These are phyloP conservation scores for Periophthalmodon schlosseri DNA, from an alignment of 2,113 vertebrate genomes.

Conservation along the genomic window DNA sequence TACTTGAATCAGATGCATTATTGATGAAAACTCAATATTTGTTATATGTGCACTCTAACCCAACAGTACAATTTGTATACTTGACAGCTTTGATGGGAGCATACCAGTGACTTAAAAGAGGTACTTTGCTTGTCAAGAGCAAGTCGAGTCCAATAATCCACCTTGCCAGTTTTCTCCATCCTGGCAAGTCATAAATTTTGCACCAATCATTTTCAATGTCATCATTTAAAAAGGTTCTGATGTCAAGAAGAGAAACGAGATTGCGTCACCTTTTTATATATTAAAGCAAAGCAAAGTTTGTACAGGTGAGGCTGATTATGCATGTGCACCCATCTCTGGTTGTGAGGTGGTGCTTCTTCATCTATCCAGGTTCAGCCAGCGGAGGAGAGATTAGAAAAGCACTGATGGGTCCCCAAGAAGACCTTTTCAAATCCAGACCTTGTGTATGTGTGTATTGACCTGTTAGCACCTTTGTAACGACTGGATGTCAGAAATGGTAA, in stretches of 20 bases:
- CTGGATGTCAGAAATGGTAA: conserved; percentile 56
- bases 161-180: conserved; percentile 39
- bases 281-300: conserved; percentile 47
- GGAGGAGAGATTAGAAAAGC: conserved; percentile 53
- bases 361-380: conserved; percentile 53
- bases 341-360: conserved; percentile 50
- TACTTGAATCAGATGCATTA: conserved; percentile 72
- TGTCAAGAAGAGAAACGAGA: conserved; percentile 49
- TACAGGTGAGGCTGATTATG: conserved; percentile 62
- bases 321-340: conserved; percentile 54
- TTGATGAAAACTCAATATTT: conserved; percentile 59
- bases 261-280: conserved; percentile 57
- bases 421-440: conserved; percentile 58
- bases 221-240: conserved; percentile 53
- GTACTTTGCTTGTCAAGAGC: conserved; percentile 73
- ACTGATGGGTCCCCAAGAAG: conserved; percentile 66
- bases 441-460: conserved; percentile 49
- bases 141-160: conserved; percentile 54
- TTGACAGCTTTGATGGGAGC: conserved; percentile 65
- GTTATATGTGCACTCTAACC: conserved; percentile 68
- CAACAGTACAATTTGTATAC: conserved; percentile 59
- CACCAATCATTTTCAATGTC: conserved; percentile 52
- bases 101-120: conserved; percentile 59
- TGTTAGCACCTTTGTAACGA: conserved; percentile 71
- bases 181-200: conserved; percentile 55